A percentile compares a stretch with the other conserved stretches of the same genome.
Conservation (phyloP, 2,888 invertebrate species). For the Glyphotaelius pellucidus region DNA sequence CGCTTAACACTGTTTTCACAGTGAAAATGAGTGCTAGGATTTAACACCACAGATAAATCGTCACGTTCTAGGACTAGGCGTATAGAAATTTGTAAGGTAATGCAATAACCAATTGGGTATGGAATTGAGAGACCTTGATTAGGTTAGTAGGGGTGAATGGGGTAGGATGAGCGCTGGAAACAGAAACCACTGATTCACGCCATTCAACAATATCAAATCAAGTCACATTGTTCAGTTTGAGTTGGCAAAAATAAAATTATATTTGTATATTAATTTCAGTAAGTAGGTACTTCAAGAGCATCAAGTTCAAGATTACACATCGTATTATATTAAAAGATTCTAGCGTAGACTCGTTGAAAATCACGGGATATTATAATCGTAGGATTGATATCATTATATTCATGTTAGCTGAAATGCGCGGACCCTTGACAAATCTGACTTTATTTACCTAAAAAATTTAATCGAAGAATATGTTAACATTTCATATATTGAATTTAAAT, state of each 20-base stretch:
- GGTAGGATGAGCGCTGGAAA: neutral
- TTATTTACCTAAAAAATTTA: too few relatives aligned
- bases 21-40: neutral
- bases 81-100: neutral
- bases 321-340: too few relatives aligned
- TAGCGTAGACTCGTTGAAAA: too few relatives aligned
- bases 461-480: too few relatives aligned
- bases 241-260: neutral
- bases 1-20: neutral
- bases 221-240: neutral
- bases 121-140: constrained; percentile 20
- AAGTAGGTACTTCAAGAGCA: too few relatives aligned
- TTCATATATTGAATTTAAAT: too few relatives aligned
- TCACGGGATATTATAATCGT: too few relatives aligned
- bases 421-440: too few relatives aligned
- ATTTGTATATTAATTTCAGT: neutral
- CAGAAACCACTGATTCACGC: neutral
- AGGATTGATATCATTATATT: too few relatives aligned
- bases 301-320: too few relatives aligned
- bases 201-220: neutral
- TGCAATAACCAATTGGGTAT: constrained; percentile 18
- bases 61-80: neutral
- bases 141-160: neutral
- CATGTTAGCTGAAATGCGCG: too few relatives aligned
- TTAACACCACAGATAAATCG: neutral